Evolutionary conservation across 1,140 invertebrate species (phyloP), one percentile per base, ranked within the genome.

Genomic region (Atta texana): DNA sequence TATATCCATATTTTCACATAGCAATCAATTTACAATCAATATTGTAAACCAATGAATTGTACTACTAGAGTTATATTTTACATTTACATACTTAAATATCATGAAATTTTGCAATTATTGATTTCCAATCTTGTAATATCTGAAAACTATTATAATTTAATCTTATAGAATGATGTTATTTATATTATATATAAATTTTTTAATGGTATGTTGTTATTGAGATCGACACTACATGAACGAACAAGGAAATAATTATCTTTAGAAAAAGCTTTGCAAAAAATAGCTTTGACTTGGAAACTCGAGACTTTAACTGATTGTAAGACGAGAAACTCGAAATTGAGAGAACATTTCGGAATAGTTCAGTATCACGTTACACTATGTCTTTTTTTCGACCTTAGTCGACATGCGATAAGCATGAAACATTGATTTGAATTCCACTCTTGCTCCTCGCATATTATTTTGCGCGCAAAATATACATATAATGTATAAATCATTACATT

Each of bases 381-480:
- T 59, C 51, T 12, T 28, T 31, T 34, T 1, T 44, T 53, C 84
- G 72, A 78, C 66, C 74, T 88, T 61, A 61, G 59, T 64, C 61
- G 57, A 75, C 7, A 44, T 49, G 63, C 28, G 88, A 82, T 81
- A 55, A 89, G 57, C 87, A 72, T 57, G 51, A 31, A 87, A 53
- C 63, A 81, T 89, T 69, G 88, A 89, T 89, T 84, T 49, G 71
- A 80, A 81, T 76, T 57, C 0, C 6, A 21, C 49, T 14, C 66
- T 6, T 21, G 34, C 3, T 66, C 21, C 31, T 71, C 18, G 18
- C 28, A 14, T 49, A 74, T n/a, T 49, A 74, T 59, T 55, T 59
- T 28, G 7, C 21, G 18, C 53, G 16, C 16, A 21, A 81, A 59
- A 44, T 57, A 2, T 74, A 61, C 16, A 12, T 72, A 28, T 16